Percentiles rank a stretch among this genome's conserved stretches.
Evolutionary conservation across 2,797 vertebrate genomes (phyloP).

Genomic region (Cynopterus sphinx): DNA sequence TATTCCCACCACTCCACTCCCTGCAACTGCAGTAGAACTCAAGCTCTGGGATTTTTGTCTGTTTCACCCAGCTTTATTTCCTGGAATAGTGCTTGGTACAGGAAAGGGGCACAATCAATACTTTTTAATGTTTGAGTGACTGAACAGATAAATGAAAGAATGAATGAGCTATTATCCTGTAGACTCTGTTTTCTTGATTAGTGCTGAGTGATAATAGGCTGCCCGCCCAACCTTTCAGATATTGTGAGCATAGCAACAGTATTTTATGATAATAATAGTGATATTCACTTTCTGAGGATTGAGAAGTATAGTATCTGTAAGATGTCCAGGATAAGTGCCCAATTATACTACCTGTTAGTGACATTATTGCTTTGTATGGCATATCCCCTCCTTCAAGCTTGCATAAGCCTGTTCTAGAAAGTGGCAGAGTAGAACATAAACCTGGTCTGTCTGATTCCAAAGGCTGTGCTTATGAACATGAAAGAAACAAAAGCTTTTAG

Average conservation of each 20-base stretch:
- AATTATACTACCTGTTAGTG: not conserved
- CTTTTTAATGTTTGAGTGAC: not conserved
- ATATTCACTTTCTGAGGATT: not conserved
- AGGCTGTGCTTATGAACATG: not conserved
- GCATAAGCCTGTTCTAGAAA: not conserved
- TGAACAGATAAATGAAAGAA: not conserved
- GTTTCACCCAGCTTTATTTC: not conserved
- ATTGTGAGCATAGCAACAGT: not conserved
- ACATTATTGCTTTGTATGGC: not conserved
- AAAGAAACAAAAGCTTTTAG: not conserved
- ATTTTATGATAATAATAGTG: not conserved
- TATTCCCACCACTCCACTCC: not conserved
- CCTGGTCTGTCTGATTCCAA: not conserved
- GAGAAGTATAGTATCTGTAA: not conserved
- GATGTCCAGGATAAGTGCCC: not conserved
- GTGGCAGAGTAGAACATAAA: not conserved
- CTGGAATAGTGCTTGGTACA: not conserved
- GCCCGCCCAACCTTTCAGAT: not conserved
- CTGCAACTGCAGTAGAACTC: not conserved
- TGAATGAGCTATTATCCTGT: not conserved
- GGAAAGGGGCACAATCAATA: not conserved
- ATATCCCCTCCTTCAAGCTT: not conserved
- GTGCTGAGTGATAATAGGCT: not conserved
- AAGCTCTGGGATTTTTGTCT: not conserved
- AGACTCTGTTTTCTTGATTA: not conserved